These are phyloP conservation scores for Acipenser ruthenus DNA, from an alignment of 2,797 vertebrate genomes.

Conservation along the genomic window DNA sequence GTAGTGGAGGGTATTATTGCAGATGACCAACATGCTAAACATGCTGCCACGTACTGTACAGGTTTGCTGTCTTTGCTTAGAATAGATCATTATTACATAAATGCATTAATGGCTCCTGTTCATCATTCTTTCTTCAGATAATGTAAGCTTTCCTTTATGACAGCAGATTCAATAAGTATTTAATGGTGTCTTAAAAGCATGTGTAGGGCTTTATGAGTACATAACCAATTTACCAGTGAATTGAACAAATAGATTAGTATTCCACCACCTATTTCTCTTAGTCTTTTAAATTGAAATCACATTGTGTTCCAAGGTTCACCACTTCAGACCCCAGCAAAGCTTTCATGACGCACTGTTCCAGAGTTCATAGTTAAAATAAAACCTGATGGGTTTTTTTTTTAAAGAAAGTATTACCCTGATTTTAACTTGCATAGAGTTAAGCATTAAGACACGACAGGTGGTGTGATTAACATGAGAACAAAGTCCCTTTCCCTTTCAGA, in stretches of 20 bases:
- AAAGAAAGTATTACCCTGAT: background rate
- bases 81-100: too few species aligned
- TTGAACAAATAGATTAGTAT: background rate
- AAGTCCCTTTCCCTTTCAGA: background rate
- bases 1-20: too few species aligned
- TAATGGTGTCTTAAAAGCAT: too few species aligned
- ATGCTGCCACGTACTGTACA: too few species aligned
- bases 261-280: background rate
- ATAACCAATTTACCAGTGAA: background rate
- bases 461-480: too few species aligned
- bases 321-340: background rate
- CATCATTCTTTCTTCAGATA: too few species aligned
- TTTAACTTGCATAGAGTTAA: background rate
- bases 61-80: too few species aligned
- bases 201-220: slow-evolving; percentile 4
- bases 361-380: background rate
- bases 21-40: too few species aligned
- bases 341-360: background rate
- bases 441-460: too few species aligned
- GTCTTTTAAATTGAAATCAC: background rate
- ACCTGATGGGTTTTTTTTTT: background rate
- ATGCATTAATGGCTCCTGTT: too few species aligned
- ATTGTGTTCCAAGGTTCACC: background rate
- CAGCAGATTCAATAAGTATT: too few species aligned
- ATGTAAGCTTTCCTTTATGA: too few species aligned